These are phyloP conservation scores for Chiroxiphia lanceolata DNA, from an alignment of 2,797 vertebrate genomes.

Conservation along the genomic window DNA sequence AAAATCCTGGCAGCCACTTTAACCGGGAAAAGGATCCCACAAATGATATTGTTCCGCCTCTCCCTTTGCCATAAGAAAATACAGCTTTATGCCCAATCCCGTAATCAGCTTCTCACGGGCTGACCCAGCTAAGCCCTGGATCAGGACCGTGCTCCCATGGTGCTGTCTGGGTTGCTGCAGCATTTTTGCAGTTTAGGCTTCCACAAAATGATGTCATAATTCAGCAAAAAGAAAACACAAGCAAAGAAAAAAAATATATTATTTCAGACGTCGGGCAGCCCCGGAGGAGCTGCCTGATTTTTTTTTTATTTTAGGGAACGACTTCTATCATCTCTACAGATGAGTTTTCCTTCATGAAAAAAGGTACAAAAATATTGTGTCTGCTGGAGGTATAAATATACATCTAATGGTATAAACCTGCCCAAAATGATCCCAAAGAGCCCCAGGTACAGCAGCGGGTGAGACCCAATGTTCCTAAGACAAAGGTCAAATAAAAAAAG, in stretches of 20 bases:
- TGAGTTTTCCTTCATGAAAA: neutral
- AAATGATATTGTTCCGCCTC: neutral
- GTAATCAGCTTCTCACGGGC: constrained; percentile 11
- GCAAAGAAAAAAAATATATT: neutral
- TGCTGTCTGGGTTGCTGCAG: neutral
- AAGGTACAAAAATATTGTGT: rapidly evolving
- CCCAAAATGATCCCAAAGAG: neutral
- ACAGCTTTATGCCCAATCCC: neutral
- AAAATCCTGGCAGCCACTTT: neutral
- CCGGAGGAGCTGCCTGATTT: neutral
- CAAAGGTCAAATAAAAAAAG: constrained; percentile 72
- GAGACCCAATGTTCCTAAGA: constrained; percentile 57
- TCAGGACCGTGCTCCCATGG: neutral
- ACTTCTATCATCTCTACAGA: neutral
- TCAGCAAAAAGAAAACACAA: neutral
- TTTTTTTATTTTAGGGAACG: neutral
- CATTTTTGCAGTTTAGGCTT: neutral
- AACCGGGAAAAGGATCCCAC: neutral
- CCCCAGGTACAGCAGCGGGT: neutral
- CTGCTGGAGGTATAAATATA: neutral
- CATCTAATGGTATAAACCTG: neutral
- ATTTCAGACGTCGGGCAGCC: neutral
- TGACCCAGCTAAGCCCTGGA: neutral
- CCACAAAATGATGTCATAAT: neutral
- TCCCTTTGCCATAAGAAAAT: neutral